phyloP scores from a whole-genome alignment of 2,113 vertebrate species.

The Zeus faber region DNA sequence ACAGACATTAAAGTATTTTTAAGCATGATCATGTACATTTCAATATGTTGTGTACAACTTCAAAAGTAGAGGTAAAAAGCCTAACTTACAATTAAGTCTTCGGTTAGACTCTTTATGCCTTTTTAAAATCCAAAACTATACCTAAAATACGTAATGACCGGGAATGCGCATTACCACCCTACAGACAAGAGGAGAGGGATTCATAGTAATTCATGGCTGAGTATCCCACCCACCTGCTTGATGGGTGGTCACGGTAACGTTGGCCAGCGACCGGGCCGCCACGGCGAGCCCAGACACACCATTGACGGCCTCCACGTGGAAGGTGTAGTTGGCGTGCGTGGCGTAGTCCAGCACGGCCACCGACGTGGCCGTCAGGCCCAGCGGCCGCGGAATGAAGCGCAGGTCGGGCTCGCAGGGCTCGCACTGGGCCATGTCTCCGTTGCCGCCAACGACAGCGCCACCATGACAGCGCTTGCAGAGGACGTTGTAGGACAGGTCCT shows the following conservation, averaged over 20 bases:
- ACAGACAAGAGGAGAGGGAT: not conserved
- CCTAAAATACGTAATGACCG: no score
- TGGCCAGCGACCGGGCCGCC: constrained; percentile 82
- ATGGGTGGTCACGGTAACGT: constrained; percentile 88
- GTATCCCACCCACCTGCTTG: constrained; percentile 85
- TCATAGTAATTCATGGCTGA: no score
- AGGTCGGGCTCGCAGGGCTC: constrained; percentile 89
- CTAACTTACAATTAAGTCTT: no score
- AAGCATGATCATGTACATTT: no score
- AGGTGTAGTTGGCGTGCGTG: constrained; percentile 91
- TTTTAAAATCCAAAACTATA: no score
- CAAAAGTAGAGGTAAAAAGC: no score
- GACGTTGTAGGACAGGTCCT: constrained; percentile 91
- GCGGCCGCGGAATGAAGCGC: constrained; percentile 86
- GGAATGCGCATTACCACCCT: no score
- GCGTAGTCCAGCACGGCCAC: constrained; percentile 91
- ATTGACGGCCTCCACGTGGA: constrained; percentile 92
- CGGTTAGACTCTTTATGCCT: no score
- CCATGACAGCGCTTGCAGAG: constrained; percentile 88
- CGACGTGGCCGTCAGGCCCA: constrained; percentile 84
- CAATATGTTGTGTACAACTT: no score
- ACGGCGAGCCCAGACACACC: constrained; percentile 88
- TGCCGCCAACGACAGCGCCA: constrained; percentile 73
- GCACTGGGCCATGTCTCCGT: constrained; percentile 69
- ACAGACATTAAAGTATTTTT: no score